Percentiles rank a stretch among this genome's conserved stretches.
These are phyloP conservation scores for Macrocentrus cingulum DNA, from an alignment of 1,140 invertebrate genomes.

Conservation along the genomic window DNA sequence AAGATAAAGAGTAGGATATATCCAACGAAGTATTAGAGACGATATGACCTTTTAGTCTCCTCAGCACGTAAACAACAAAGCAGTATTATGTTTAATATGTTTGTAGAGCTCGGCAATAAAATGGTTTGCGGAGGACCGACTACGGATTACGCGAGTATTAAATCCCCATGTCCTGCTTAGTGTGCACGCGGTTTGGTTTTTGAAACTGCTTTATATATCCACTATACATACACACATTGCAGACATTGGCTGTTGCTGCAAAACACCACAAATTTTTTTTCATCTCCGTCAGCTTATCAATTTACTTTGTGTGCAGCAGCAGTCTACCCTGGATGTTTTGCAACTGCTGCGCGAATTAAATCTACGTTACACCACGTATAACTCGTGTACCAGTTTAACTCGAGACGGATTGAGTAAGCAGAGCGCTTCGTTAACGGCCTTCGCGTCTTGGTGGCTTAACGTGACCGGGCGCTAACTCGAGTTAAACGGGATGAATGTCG, in stretches of 20 bases:
- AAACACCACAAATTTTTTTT: not conserved
- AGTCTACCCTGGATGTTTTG: too few species aligned
- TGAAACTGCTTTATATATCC: not conserved
- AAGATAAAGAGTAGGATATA: too few species aligned
- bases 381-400: conserved; percentile 12
- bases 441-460: conserved; percentile 16
- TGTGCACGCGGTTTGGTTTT: conserved; percentile 15
- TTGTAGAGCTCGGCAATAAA: conserved; percentile 9
- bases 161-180: conserved; percentile 6
- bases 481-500: conserved; percentile 54
- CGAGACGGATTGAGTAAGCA: conserved; percentile 19
- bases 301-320: not conserved
- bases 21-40: too few species aligned
- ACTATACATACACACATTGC: not conserved
- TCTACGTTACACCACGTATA: conserved; percentile 3
- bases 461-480: conserved; percentile 42
- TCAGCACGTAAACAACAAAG: conserved; percentile 13
- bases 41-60: not conserved
- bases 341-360: conserved; percentile 5
- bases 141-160: conserved; percentile 16
- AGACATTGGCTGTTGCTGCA: not conserved
- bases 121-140: conserved; percentile 15
- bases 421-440: conserved; percentile 14
- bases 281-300: not conserved
- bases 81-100: conserved; percentile 19